Conservation (phyloP, 2,888 invertebrate species). For the Drosophila meridionalis region DNA sequence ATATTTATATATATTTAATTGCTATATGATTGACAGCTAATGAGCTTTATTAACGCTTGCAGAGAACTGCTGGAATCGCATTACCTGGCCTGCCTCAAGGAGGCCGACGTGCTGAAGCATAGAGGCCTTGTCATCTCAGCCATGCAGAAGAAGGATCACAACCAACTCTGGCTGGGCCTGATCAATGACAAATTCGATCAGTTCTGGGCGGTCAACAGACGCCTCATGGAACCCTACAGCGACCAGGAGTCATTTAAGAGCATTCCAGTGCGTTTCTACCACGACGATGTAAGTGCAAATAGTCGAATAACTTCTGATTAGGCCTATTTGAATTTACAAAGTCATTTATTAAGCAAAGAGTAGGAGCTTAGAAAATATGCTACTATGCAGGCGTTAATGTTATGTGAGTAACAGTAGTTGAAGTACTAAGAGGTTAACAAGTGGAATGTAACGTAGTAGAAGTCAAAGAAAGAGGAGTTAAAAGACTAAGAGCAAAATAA, state of each 20-base stretch:
- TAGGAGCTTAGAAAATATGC: not conserved
- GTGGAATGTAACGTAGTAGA: too few relatives aligned
- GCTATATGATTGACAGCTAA: not conserved
- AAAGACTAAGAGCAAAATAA: too few relatives aligned
- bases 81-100: conserved; percentile 98
- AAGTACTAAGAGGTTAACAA: not conserved
- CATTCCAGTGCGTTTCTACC: conserved; percentile 95
- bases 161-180: conserved; percentile 97
- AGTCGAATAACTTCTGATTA: not conserved
- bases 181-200: conserved; percentile 99
- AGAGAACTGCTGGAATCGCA: conserved; percentile 97
- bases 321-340: not conserved
- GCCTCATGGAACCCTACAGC: conserved; percentile 94
- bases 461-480: too few relatives aligned
- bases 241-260: conserved; percentile 93
- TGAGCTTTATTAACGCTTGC: not conserved
- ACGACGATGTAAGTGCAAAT: conserved; percentile 86
- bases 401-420: not conserved
- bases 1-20: not conserved
- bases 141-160: conserved; percentile 98
- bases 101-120: conserved; percentile 99
- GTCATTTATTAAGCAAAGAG: not conserved
- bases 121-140: conserved; percentile 94
- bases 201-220: conserved; percentile 98
- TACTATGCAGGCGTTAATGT: too few relatives aligned